Evolutionary conservation across 2,797 vertebrate genomes (phyloP).

Genomic region (Trichosurus vulpecula): DNA sequence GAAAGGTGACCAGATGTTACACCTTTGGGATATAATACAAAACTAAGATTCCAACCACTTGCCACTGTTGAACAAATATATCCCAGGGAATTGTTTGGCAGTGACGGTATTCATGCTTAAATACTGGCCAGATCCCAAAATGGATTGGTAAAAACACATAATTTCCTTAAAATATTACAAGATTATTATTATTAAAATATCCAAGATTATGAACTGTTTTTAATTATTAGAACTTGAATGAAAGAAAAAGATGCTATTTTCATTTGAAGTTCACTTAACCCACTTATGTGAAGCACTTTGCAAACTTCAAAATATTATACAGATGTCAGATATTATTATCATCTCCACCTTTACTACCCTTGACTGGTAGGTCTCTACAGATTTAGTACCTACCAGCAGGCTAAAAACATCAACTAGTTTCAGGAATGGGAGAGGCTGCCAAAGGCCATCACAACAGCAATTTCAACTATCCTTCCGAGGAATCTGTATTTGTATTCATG

Average conservation of each 20-base stretch:
- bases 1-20: slow-evolving; percentile 13
- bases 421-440: neutral
- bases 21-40: slow-evolving; percentile 37
- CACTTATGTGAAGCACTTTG: neutral
- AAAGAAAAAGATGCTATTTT: neutral
- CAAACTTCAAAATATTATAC: neutral
- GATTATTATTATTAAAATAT: too few relatives aligned
- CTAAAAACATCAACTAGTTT: neutral
- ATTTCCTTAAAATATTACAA: neutral
- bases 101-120: slow-evolving; percentile 11
- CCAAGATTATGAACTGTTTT: neutral
- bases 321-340: neutral
- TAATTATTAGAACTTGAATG: neutral
- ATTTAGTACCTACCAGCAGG: neutral
- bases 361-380: neutral
- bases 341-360: neutral
- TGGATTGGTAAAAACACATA: neutral
- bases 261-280: neutral
- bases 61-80: slow-evolving; percentile 45
- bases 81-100: neutral
- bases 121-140: slow-evolving; percentile 5
- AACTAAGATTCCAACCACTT: slow-evolving; percentile 2
- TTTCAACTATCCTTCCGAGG: slow-evolving; percentile 22
- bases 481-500: slow-evolving; percentile 55
- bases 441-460: neutral